phyloP scores from a whole-genome alignment of 2,113 vertebrate species.

The Anoura caudifer region DNA sequence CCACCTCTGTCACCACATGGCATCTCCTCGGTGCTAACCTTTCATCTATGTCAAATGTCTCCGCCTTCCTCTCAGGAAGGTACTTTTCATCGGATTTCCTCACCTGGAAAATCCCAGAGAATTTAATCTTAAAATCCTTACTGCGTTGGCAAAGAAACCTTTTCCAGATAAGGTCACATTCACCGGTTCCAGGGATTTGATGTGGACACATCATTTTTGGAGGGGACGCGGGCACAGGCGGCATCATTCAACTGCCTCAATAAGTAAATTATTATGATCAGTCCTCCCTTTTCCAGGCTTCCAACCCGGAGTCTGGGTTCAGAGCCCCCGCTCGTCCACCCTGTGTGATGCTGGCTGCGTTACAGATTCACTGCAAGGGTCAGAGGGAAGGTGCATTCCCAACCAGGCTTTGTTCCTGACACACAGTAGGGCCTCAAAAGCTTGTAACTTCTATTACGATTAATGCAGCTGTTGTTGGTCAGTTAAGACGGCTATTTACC shows the following conservation, averaged over 20 bases:
- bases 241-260: background rate
- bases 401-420: background rate
- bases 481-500: background rate
- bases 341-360: background rate
- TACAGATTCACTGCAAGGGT: background rate
- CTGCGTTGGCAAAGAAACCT: background rate
- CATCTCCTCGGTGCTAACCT: too few relatives aligned
- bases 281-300: background rate
- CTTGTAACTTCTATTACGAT: background rate
- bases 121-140: background rate
- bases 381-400: background rate
- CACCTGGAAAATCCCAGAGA: background rate
- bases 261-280: background rate
- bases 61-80: background rate
- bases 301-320: background rate
- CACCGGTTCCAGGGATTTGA: background rate
- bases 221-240: accelerated
- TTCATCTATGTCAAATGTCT: background rate
- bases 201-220: background rate
- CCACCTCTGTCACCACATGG: background rate
- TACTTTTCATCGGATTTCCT: background rate
- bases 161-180: background rate
- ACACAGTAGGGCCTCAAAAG: background rate
- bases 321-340: background rate
- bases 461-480: background rate